Conservation (phyloP, 2,888 invertebrate species). For the Ligdia adustata region DNA sequence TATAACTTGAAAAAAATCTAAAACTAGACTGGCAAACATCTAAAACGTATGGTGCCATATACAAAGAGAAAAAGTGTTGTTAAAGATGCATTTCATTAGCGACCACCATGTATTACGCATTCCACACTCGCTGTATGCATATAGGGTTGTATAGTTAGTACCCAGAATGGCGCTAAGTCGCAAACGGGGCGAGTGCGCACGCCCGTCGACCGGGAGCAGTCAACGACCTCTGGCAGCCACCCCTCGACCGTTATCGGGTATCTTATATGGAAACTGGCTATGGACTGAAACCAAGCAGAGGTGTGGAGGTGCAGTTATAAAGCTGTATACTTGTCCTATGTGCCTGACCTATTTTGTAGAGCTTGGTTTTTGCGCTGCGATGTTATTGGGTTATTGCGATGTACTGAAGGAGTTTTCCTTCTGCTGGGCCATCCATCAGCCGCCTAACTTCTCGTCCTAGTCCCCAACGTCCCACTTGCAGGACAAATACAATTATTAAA, state of each 20-base stretch:
- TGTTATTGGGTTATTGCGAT: background rate
- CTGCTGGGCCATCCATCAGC: too few species aligned
- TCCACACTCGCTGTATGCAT: background rate
- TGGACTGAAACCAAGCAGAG: slow-evolving; percentile 44
- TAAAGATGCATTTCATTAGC: background rate
- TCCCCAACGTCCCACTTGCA: too few species aligned
- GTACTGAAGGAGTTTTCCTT: too few species aligned
- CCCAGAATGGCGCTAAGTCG: slow-evolving; percentile 11
- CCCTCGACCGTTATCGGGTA: slow-evolving; percentile 76
- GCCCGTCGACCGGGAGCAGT: slow-evolving; percentile 61
- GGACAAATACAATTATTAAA: too few species aligned
- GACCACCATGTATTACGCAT: background rate
- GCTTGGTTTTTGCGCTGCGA: slow-evolving; percentile 2
- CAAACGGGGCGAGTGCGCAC: slow-evolving; percentile 34
- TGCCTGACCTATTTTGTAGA: slow-evolving; percentile 1
- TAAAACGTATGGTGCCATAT: too few species aligned
- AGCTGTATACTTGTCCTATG: slow-evolving; percentile 9
- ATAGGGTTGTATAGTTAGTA: background rate
- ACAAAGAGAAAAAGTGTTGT: too few species aligned
- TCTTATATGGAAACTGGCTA: slow-evolving; percentile 71
- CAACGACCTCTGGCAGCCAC: slow-evolving; percentile 64
- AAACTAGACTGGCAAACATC: too few species aligned
- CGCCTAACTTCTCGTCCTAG: too few species aligned
- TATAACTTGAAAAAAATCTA: too few species aligned
- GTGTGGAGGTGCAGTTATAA: slow-evolving; percentile 12